Conservation (phyloP, 2,113 vertebrate genomes). For the Sitta europaea region DNA sequence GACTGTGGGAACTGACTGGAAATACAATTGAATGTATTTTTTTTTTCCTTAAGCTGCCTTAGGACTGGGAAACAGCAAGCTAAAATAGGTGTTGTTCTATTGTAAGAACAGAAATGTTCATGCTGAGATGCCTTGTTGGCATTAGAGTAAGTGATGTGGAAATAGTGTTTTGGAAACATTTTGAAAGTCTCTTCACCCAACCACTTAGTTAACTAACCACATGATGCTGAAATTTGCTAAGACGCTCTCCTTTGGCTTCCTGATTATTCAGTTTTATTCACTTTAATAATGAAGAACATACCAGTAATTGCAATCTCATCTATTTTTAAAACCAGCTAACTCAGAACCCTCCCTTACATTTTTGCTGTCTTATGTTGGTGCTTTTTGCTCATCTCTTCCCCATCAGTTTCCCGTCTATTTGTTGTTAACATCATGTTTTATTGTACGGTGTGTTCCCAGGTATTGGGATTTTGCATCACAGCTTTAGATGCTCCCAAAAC, state of each 20-base stretch:
- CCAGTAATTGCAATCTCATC: background rate
- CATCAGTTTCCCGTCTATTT: background rate
- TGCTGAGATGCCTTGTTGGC: background rate
- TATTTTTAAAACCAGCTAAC: background rate
- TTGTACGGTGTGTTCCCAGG: background rate
- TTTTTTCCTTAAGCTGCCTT: background rate
- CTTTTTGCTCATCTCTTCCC: background rate
- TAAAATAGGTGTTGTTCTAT: background rate
- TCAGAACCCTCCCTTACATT: background rate
- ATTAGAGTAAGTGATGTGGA: background rate
- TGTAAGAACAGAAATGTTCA: background rate
- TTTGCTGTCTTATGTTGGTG: background rate
- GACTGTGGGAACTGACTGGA: background rate
- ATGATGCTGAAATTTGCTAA: background rate
- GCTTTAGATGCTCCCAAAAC: background rate
- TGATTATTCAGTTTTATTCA: background rate
- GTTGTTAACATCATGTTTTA: background rate
- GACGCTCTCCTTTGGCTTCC: background rate
- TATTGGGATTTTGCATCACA: background rate
- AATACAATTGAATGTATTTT: background rate
- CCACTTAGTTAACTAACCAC: background rate
- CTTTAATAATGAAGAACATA: background rate
- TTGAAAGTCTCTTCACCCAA: background rate
- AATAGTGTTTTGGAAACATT: slow-evolving; percentile 19
- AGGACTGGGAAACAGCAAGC: background rate